phyloP scores from a whole-genome alignment of 1,140 invertebrate species.

The Diuraphis noxia region DNA sequence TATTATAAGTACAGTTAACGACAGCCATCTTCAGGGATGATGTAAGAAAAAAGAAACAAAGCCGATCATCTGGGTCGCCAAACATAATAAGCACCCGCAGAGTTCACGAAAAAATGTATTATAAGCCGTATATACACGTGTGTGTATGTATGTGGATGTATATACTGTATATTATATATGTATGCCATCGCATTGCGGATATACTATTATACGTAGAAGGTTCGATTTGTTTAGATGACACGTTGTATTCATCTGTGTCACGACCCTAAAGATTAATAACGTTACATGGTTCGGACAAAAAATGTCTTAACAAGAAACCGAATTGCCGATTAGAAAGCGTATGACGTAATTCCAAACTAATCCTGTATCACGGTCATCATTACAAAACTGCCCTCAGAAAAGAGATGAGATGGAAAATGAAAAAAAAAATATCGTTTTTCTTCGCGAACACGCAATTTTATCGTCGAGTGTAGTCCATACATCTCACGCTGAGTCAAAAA shows the following conservation, averaged over 20 bases:
- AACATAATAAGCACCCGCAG: neutral
- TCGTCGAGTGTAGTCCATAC: neutral
- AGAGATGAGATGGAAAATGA: neutral
- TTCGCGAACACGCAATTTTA: neutral
- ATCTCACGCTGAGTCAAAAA: neutral
- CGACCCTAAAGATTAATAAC: neutral
- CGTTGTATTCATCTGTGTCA: neutral
- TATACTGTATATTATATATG: neutral
- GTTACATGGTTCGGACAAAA: neutral
- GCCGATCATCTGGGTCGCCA: neutral
- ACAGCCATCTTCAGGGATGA: neutral
- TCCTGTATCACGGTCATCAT: neutral
- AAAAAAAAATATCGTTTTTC: conserved; percentile 6
- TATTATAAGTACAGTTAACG: neutral
- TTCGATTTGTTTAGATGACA: conserved; percentile 8
- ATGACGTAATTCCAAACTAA: neutral
- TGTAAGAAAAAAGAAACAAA: neutral
- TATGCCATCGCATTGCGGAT: neutral
- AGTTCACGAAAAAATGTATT: neutral
- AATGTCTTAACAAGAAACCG: neutral
- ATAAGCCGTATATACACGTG: neutral
- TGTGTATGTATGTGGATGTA: neutral
- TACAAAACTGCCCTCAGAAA: neutral
- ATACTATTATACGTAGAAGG: neutral
- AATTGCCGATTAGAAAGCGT: conserved; percentile 14